Evolutionary conservation across 2,888 invertebrate species (phyloP).

Genomic region (Hypolimnas misippus): DNA sequence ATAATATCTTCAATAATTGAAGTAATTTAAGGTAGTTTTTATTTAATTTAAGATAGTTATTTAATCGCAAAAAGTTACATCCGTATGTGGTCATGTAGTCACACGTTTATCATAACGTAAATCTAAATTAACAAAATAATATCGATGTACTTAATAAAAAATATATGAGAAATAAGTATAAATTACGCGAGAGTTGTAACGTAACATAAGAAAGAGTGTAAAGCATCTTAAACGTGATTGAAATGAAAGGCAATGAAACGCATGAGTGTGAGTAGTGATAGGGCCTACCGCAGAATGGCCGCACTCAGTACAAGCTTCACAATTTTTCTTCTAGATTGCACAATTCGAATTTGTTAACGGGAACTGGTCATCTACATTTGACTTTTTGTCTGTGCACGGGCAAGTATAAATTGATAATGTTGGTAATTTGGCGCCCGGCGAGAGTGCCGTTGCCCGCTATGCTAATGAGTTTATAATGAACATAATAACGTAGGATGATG

Average conservation of each 20-base stretch:
- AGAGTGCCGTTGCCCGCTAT: constrained; percentile 81
- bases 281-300: constrained; percentile 70
- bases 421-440: constrained; percentile 80
- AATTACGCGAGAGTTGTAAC: background rate
- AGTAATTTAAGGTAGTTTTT: background rate
- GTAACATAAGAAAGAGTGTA: background rate
- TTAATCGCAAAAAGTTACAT: constrained; percentile 4
- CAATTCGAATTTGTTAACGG: constrained; percentile 84
- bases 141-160: background rate
- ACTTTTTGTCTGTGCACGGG: constrained; percentile 81
- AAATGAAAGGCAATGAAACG: background rate
- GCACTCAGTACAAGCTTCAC: constrained; percentile 75
- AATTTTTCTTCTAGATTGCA: constrained; percentile 82
- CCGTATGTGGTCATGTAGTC: background rate
- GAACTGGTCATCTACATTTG: constrained; percentile 79
- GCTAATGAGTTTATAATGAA: constrained; percentile 84
- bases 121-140: background rate
- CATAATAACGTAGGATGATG: constrained; percentile 77
- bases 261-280: constrained; percentile 66
- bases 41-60: background rate
- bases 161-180: background rate
- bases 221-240: background rate
- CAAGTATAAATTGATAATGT: constrained; percentile 82
- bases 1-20: too few species aligned
- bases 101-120: background rate